phyloP scores from a whole-genome alignment of 2,113 vertebrate species.

The Nesogale talazaci region DNA sequence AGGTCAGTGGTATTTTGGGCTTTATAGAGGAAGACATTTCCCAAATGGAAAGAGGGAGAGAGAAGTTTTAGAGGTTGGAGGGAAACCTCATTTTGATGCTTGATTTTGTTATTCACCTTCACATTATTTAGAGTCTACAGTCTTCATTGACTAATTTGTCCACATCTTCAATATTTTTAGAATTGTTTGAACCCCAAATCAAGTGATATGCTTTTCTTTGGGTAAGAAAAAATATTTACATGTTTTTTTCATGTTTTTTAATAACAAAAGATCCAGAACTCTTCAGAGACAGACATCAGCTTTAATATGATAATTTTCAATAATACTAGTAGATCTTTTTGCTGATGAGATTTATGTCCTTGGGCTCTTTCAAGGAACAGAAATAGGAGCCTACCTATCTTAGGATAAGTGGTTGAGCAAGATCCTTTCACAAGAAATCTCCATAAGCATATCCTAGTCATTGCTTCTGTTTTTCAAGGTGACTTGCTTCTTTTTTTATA shows the following conservation, averaged over 20 bases:
- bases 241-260: not conserved
- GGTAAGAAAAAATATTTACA: not conserved
- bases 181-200: not conserved
- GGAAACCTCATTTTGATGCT: not conserved
- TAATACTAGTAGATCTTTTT: not conserved
- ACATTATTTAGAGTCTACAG: not conserved
- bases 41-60: not conserved
- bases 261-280: not conserved
- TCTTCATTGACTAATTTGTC: not conserved
- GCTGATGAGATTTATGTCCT: conserved; percentile 20
- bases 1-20: not conserved
- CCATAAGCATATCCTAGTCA: not conserved
- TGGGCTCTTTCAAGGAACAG: not conserved
- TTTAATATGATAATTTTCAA: not conserved
- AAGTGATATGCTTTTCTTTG: not conserved
- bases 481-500: conserved; percentile 10
- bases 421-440: not conserved
- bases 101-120: not conserved
- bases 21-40: not conserved
- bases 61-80: not conserved
- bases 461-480: not conserved
- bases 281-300: not conserved
- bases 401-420: not conserved
- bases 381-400: not conserved
- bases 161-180: too few species aligned